phyloP scores from a whole-genome alignment of 2,888 invertebrate species.

The Lepidonotus clava region DNA sequence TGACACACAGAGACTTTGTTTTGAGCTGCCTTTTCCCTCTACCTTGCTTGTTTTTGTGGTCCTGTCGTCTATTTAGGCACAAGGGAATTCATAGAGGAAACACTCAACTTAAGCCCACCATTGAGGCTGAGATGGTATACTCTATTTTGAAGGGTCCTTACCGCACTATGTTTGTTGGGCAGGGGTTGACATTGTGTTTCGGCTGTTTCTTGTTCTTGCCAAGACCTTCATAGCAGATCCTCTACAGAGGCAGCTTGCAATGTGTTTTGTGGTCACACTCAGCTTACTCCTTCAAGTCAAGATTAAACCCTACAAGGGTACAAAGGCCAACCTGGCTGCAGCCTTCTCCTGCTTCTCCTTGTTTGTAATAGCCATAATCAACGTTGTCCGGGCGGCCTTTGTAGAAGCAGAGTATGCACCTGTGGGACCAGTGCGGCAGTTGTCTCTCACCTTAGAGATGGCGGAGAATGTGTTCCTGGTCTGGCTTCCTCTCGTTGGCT shows the following conservation, averaged over 20 bases:
- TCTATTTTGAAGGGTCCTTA: not conserved
- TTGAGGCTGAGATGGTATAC: not conserved
- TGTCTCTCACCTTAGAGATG: not conserved
- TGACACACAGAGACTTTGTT: not conserved
- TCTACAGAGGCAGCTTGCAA: not conserved
- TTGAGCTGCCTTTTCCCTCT: not conserved
- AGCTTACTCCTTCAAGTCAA: not conserved
- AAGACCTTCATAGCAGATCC: not conserved
- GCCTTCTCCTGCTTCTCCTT: not conserved
- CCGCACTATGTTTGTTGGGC: not conserved
- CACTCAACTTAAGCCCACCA: not conserved
- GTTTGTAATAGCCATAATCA: not conserved
- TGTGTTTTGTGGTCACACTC: not conserved
- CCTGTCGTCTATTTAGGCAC: not conserved
- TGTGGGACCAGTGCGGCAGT: not conserved
- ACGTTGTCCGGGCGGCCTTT: not conserved
- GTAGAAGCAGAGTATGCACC: not conserved
- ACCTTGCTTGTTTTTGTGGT: not conserved
- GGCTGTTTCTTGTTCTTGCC: not conserved
- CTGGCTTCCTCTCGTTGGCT: slow-evolving; percentile 9
- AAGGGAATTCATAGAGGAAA: not conserved
- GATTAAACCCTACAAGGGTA: not conserved
- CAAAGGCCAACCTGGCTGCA: not conserved
- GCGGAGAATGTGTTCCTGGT: not conserved
- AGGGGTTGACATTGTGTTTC: not conserved